Base-by-base conservation (phyloP, 2,888 invertebrate genomes). In the Shargacucullia verbasci region DNA sequence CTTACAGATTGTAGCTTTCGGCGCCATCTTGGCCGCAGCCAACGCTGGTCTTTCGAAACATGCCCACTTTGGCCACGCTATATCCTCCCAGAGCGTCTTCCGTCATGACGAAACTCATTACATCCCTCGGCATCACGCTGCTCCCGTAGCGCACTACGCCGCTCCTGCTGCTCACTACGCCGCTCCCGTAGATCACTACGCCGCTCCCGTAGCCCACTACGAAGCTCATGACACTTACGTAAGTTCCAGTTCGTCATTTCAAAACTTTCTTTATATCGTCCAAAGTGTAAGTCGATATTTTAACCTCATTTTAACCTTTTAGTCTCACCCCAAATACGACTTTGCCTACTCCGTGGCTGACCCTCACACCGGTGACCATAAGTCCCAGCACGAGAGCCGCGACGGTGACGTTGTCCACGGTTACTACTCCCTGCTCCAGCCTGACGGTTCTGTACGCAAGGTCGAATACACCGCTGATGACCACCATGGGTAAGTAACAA, bases 291-390 rank as follows among this genome's bases (percentile, higher is more conserved):
- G 2, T 20, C 20, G 4, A 3, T 20, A 20, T 3, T 20, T 2
- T 20, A 4, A 20, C 20, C 5, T 12, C 7, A 7, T 2, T 34
- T 45, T 7, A 8, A 44, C 37, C 14, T 70, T 54, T 2, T 65
- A 91, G 91, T 87, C 90, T 47, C 92, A 94, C 53, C 93, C 94
- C 9, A 93, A 94, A 78, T 95, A 95, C 84, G 92, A 92, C 70
- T 94, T 88, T 83, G 89, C 91, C 37, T 95, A 95, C 82, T 94
- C 94, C 59, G 95, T 95, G 57, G 94, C 95, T 56, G 95, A 95
- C 82, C 94, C 94, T 6, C 95, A 95, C 82, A 95, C 95, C 72
- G 95, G 95, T 35, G 95, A 95, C 89, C 94, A 95, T 88, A 95
- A 95, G 90, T 89, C 92, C 76, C 95, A 90, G 60, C 89, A 85